phyloP scores from a whole-genome alignment of 2,113 vertebrate species.

The Mellivora capensis region DNA sequence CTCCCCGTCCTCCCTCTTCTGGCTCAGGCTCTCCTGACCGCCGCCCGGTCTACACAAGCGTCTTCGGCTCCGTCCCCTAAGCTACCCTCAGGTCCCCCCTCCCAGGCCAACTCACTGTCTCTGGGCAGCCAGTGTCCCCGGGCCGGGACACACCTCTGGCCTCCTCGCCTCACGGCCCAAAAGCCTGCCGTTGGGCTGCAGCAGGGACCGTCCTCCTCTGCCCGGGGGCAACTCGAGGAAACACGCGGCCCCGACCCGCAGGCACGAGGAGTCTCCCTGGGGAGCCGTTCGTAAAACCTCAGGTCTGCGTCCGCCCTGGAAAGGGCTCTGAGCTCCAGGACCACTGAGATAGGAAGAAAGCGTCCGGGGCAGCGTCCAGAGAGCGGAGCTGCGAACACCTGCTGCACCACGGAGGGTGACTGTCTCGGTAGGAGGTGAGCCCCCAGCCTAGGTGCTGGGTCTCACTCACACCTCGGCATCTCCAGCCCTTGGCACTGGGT shows the following conservation, averaged over 20 bases:
- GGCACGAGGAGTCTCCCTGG: not conserved
- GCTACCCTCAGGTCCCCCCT: not conserved
- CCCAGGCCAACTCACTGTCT: not conserved
- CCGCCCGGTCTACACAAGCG: not conserved
- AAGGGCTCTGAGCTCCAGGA: not conserved
- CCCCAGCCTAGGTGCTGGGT: fast-evolving
- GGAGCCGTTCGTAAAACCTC: not conserved
- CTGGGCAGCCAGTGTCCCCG: not conserved
- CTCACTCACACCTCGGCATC: fast-evolving
- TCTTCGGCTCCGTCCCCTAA: not conserved
- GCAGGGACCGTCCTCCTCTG: fast-evolving
- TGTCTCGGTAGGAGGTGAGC: not conserved
- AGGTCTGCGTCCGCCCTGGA: not conserved
- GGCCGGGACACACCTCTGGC: not conserved
- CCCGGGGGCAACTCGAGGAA: not conserved
- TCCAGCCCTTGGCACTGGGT: too few relatives aligned
- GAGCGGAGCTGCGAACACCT: not conserved
- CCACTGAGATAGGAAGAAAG: not conserved
- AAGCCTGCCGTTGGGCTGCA: not conserved
- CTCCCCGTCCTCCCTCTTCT: not conserved
- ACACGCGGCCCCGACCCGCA: too few relatives aligned
- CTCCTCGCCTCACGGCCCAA: not conserved
- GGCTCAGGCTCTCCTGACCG: not conserved
- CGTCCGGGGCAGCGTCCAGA: too few relatives aligned
- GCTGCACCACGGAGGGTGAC: fast-evolving